Evolutionary conservation across 2,797 vertebrate species (phyloP), one percentile per base, ranked within the genome.

Genomic region (Caiman crocodilus): DNA sequence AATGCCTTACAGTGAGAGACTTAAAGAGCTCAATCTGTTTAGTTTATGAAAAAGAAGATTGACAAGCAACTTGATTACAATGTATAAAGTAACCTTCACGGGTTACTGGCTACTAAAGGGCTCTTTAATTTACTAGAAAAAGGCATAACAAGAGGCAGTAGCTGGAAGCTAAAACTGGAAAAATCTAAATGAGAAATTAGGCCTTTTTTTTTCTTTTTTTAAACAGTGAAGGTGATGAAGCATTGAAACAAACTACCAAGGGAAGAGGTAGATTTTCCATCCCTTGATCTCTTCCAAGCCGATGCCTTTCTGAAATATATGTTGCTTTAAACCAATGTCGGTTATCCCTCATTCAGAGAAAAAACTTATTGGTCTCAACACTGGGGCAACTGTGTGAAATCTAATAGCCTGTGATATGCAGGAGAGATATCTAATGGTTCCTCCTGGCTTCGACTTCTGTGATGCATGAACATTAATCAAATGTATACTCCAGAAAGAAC

Each of bases 171-270:
- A 79, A 94, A 94, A 92, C 87, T 93, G 95, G 91, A 83, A 96
- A 96, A 97, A 96, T 93, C 93, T 94, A 96, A 94, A 96, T 90
- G 90, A 96, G 92, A 83, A 87, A 95, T 50, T 50, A 50, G 42
- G 96, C 95, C 94, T 74, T 75, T 84, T 92, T 81, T 88, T 94
- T 89, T 82, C 26, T 61, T 93, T 90, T 95, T 73, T 95, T 95
- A 85, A 21, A 28, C 89, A 84, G 81, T 1, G 0, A 50, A 50
- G 32, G 79, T 92, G 76, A 94, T 94, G 94, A 95, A 93, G 91
- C 90, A 64, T 75, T 25, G 0, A 71, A 93, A 84, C 92, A 92
- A 93, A 92, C 90, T 85, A 50, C 42, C 42, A 50, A 50, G 42
- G 42, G 42, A 11, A 50, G 42, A 3, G 42, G 42, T 50, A 50